Conservation (phyloP, 2,888 invertebrate species). For the Cephus pygmeus region DNA sequence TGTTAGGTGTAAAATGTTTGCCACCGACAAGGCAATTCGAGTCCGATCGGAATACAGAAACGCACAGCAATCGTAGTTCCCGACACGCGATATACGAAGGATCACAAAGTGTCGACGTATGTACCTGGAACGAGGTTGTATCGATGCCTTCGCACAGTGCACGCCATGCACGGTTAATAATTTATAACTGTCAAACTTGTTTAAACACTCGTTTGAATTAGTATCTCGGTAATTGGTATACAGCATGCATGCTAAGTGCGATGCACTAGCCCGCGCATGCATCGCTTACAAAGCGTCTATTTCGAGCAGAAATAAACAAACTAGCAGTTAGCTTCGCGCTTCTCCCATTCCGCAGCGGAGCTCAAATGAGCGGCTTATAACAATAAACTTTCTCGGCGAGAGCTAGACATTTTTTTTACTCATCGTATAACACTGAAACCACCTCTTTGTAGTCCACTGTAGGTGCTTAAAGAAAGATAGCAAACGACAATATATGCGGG, state of each 20-base stretch:
- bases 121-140: neutral
- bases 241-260: slow-evolving; percentile 23
- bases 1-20: neutral
- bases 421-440: neutral
- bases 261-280: slow-evolving; percentile 27
- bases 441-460: neutral
- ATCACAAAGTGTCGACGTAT: neutral
- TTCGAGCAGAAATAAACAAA: slow-evolving; percentile 45
- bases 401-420: neutral
- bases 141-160: neutral
- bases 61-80: neutral
- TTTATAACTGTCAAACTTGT: slow-evolving; percentile 39
- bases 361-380: slow-evolving; percentile 49
- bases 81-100: neutral
- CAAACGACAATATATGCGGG: neutral
- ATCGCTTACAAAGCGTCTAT: slow-evolving; percentile 47
- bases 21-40: neutral
- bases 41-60: neutral
- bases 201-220: slow-evolving; percentile 40
- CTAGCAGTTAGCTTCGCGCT: slow-evolving; percentile 15
- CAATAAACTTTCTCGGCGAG: slow-evolving; percentile 42
- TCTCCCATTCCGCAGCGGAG: slow-evolving; percentile 22
- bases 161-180: slow-evolving; percentile 9
- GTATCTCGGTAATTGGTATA: slow-evolving; percentile 35
- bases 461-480: neutral